phyloP scores from a whole-genome alignment of 2,113 vertebrate species.

The Halcyon senegalensis region DNA sequence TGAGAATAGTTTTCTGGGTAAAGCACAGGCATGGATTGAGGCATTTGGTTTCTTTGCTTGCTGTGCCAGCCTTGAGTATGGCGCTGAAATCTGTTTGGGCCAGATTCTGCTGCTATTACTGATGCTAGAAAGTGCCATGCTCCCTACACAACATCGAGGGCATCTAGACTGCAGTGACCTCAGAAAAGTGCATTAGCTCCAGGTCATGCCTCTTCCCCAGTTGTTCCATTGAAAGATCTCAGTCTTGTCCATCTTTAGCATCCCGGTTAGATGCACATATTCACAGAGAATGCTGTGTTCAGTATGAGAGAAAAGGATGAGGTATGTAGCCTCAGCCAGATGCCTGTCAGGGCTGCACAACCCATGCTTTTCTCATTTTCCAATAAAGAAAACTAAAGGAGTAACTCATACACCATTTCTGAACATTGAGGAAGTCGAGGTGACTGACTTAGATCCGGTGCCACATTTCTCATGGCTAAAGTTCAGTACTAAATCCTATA shows the following conservation, averaged over 20 bases:
- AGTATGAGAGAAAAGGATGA: neutral
- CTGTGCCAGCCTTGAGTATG: neutral
- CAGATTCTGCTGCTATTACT: neutral
- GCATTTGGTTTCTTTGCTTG: neutral
- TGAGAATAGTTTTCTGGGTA: neutral
- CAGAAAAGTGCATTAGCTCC: neutral
- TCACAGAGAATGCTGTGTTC: neutral
- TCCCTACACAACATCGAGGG: neutral
- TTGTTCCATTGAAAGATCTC: neutral
- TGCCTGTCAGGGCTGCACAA: neutral
- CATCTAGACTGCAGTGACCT: neutral
- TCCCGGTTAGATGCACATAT: neutral
- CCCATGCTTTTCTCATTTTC: neutral
- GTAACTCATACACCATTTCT: neutral
- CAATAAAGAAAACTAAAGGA: neutral
- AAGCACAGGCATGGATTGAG: neutral
- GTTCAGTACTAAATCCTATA: neutral
- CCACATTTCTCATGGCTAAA: neutral
- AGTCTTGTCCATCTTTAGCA: neutral
- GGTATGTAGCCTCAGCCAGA: neutral
- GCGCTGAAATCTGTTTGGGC: neutral
- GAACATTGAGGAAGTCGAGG: neutral
- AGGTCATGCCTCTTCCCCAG: neutral
- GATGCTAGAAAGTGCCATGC: neutral
- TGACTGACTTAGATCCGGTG: neutral